Percentiles rank a stretch among this genome's conserved stretches.
phyloP scores from a whole-genome alignment of 2,797 vertebrate species.

The Columba guinea region DNA sequence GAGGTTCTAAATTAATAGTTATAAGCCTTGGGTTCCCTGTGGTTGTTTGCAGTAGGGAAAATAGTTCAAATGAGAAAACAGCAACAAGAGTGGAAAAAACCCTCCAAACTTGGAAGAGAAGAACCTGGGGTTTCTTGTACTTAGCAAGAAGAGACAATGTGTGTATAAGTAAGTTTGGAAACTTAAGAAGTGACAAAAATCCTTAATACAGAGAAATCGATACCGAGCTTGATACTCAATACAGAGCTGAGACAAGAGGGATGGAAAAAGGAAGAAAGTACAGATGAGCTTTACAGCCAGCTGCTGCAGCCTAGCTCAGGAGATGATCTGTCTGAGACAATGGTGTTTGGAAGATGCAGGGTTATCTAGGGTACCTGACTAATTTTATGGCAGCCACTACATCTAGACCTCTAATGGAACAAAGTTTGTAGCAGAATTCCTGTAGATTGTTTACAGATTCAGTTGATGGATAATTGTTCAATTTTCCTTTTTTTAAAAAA shows the following conservation, averaged over 20 bases:
- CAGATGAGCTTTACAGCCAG: background rate
- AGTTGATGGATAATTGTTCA: background rate
- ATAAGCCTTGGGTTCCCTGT: background rate
- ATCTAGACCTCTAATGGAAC: background rate
- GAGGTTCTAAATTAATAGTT: background rate
- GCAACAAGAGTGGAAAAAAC: background rate
- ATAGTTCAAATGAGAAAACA: background rate
- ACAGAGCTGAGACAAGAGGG: background rate
- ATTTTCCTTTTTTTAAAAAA: background rate
- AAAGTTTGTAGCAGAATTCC: background rate
- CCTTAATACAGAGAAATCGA: background rate
- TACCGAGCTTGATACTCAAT: background rate
- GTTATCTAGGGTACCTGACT: background rate
- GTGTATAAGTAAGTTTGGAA: background rate
- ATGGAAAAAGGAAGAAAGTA: background rate
- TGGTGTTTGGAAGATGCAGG: background rate
- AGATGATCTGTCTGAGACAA: fast-evolving
- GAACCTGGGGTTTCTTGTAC: background rate
- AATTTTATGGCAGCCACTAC: background rate
- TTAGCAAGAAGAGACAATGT: background rate
- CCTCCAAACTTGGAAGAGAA: background rate
- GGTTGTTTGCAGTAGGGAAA: background rate
- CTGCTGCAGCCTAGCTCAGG: background rate
- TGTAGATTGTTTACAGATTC: background rate
- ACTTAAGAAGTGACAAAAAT: background rate